Conservation (phyloP, 2,113 vertebrate genomes). For the Engraulis encrasicolus region DNA sequence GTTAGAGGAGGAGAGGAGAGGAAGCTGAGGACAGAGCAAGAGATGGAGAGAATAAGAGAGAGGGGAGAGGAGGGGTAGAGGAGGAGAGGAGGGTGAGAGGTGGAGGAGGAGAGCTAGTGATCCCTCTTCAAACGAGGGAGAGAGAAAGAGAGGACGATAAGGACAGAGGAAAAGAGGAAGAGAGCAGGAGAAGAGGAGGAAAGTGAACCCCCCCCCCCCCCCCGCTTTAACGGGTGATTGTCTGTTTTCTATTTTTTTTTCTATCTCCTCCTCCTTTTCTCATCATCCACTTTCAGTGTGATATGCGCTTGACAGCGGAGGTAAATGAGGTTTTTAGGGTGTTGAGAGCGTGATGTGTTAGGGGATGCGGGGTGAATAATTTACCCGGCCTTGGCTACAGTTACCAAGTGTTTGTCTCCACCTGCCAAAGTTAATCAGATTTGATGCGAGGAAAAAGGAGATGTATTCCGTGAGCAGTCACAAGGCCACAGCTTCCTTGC, state of each 20-base stretch:
- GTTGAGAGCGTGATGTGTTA: not conserved
- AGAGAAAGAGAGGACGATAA: not conserved
- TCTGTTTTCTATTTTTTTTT: not conserved
- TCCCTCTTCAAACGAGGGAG: too few species aligned
- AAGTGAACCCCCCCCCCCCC: not conserved
- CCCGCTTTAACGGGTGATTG: not conserved
- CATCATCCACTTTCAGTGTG: slow-evolving; percentile 11
- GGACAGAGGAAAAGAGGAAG: not conserved
- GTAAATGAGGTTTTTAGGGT: slow-evolving; percentile 11
- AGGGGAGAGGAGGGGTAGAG: not conserved
- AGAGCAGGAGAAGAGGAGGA: not conserved
- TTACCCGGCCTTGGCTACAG: slow-evolving; percentile 35
- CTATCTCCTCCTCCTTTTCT: not conserved
- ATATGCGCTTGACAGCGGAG: not conserved
- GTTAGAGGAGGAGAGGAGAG: too few species aligned
- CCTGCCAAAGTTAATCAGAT: slow-evolving; percentile 30
- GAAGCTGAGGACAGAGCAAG: not conserved
- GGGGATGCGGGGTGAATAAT: slow-evolving; percentile 32
- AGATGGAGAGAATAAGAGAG: not conserved
- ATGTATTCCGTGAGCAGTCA: not conserved
- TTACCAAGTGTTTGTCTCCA: slow-evolving; percentile 23
- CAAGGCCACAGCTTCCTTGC: slow-evolving; percentile 34
- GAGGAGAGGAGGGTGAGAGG: too few species aligned
- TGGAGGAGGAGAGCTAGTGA: too few species aligned
- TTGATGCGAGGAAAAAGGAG: slow-evolving; percentile 19